Conservation (phyloP, 2,888 invertebrate genomes). For the Drosophila barbarae region DNA sequence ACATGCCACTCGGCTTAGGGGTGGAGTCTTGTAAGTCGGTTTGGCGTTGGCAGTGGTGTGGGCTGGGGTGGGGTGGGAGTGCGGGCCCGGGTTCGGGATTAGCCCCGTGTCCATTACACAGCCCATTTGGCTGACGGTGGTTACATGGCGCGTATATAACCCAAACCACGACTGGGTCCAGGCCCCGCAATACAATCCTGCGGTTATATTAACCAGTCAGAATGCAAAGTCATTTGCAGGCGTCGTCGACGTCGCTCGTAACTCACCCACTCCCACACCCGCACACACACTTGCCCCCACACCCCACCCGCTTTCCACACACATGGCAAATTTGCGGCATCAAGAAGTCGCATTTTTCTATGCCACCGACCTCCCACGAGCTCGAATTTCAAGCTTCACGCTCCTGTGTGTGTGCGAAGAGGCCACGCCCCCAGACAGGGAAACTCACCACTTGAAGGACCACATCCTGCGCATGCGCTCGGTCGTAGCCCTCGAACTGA, state of each 20-base stretch:
- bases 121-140: slow-evolving; percentile 52
- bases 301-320: slow-evolving; percentile 27
- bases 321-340: slow-evolving; percentile 76
- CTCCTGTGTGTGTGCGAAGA: background rate
- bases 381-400: background rate
- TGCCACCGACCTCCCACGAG: slow-evolving; percentile 49
- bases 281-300: slow-evolving; percentile 14
- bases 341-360: slow-evolving; percentile 79
- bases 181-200: slow-evolving; percentile 72
- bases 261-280: slow-evolving; percentile 2
- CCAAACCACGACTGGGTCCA: slow-evolving; percentile 24
- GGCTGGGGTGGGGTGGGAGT: background rate
- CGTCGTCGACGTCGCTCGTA: slow-evolving; percentile 42
- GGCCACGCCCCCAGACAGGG: slow-evolving; percentile 30
- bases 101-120: slow-evolving; percentile 52
- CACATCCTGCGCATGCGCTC: slow-evolving; percentile 24
- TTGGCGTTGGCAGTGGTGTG: slow-evolving; percentile 14
- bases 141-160: slow-evolving; percentile 33
- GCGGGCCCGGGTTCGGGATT: slow-evolving; percentile 5
- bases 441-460: slow-evolving; percentile 43
- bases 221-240: slow-evolving; percentile 75
- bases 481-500: slow-evolving; percentile 13
- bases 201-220: slow-evolving; percentile 80
- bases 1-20: slow-evolving; percentile 50
- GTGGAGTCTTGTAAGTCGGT: slow-evolving; percentile 68